Evolutionary conservation across 2,113 vertebrate genomes (phyloP).

Genomic region (Calidris pygmaea): DNA sequence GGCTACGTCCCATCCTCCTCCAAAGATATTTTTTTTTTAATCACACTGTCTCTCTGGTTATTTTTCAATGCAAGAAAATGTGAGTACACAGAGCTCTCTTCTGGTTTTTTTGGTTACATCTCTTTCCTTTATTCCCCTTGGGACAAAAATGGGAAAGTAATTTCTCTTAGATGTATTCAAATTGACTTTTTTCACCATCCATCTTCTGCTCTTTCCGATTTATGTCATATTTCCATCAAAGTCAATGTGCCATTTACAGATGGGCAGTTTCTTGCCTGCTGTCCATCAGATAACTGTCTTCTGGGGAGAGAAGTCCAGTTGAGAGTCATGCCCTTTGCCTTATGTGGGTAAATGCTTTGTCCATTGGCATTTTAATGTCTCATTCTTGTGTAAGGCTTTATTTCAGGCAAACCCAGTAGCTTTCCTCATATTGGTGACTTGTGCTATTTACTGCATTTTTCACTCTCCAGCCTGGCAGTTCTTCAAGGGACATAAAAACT

Average conservation of each 20-base stretch:
- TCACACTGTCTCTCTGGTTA: background rate
- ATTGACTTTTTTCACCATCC: background rate
- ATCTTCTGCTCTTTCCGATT: background rate
- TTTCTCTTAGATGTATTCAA: background rate
- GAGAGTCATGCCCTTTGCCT: accelerated
- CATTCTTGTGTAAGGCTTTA: background rate
- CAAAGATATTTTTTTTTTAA: background rate
- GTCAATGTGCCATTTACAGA: background rate
- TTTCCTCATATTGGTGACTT: background rate
- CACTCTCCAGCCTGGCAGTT: background rate
- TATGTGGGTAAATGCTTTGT: background rate
- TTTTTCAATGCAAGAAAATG: background rate
- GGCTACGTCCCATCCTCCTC: background rate
- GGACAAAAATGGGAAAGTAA: background rate
- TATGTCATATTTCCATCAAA: accelerated
- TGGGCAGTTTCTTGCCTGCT: background rate
- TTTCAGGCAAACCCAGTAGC: background rate
- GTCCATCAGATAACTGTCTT: too few species aligned
- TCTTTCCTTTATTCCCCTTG: background rate
- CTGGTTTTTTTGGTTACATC: background rate
- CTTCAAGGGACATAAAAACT: background rate
- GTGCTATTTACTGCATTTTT: background rate
- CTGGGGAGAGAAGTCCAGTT: background rate
- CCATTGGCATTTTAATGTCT: background rate
- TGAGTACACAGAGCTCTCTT: background rate